These are phyloP conservation scores for Anoura caudifer DNA, from an alignment of 2,113 vertebrate genomes.

Conservation along the genomic window DNA sequence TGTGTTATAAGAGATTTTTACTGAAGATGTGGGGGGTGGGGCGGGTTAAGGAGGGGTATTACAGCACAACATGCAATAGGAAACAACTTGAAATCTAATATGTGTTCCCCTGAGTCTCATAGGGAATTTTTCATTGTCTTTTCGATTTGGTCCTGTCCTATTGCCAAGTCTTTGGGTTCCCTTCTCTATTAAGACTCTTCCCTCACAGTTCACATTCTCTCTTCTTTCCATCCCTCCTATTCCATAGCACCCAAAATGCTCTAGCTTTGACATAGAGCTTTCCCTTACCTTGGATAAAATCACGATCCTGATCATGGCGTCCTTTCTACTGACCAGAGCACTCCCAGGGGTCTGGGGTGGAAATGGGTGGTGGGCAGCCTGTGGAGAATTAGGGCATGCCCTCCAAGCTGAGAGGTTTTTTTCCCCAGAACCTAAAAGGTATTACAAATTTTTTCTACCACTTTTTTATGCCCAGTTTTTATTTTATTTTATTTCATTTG, in stretches of 20 bases:
- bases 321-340: neutral
- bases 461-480: neutral
- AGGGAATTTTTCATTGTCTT: neutral
- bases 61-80: neutral
- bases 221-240: neutral
- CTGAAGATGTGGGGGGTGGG: neutral
- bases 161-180: neutral
- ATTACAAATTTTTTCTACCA: neutral
- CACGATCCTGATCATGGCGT: neutral
- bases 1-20: neutral
- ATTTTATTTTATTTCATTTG: constrained; percentile 14
- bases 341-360: neutral
- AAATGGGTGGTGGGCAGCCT: neutral
- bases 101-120: too few species aligned
- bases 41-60: neutral
- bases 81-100: neutral
- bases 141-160: neutral
- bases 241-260: neutral
- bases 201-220: neutral
- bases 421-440: neutral
- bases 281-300: neutral
- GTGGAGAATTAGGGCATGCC: neutral
- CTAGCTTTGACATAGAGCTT: neutral
- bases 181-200: neutral
- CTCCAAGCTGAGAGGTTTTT: neutral